Base-by-base conservation (phyloP, 1,140 invertebrate genomes). In the Saccostrea echinata region DNA sequence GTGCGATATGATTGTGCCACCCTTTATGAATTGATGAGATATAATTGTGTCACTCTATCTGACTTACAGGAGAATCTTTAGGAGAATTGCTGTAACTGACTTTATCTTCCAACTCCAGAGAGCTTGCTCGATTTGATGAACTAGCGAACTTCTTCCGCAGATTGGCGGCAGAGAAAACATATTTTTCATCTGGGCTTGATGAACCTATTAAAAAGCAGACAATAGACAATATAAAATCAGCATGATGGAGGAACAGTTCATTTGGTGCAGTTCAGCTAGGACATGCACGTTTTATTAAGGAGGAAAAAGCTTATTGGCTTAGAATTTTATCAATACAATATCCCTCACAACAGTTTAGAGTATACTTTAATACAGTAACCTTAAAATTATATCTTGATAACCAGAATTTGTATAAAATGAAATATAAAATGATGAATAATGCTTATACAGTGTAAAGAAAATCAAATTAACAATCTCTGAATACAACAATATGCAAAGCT, bases 21-120 rank as follows among this genome's bases (percentile, higher is more conserved):
- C n/a, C n/a, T n/a, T n/a, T n/a, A 43, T 43, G 43, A 43, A 4
- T 8, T 43, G 43, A 43, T 43, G 35, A 43, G 35, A 43, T 43
- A 43, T 43, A 43, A 2, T 8, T 43, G 9, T 43, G 13, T 51
- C 52, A 61, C 33, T 43, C 11, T 51, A 24, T 1, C 61, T 27
- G 16, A 55, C 90, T 91, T 87, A 95, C 94, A 89, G 95, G 94
- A 93, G 95, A 94, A 92, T 92, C 89, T 90, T 93, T 91, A 88
- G 93, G 93, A 90, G 94, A 93, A 89, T 91, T 90, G 61, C 90
- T 94, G 53, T 94, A 85, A 94, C 95, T 95, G 95, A 90, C 89
- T 84, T 91, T 86, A 76, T 93, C 93, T 76, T 94, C 88, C 93
- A 96, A 88, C 94, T 96, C 92, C 94, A 96, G 89, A 90, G 95